phyloP scores from a whole-genome alignment of 1,140 invertebrate genomes.

The Drosophila kohkoa region DNA sequence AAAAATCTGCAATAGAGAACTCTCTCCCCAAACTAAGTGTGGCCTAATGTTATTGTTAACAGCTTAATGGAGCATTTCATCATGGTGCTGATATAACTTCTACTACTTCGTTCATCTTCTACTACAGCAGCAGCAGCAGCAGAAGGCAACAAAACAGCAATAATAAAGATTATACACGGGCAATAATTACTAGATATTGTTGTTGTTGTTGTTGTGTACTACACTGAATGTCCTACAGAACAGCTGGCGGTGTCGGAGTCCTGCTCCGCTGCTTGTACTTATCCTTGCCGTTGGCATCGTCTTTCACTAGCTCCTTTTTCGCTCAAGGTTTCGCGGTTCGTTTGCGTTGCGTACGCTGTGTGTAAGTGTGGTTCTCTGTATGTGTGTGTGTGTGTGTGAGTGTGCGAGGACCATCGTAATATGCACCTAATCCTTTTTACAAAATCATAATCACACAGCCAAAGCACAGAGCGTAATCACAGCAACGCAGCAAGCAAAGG shows the following conservation, averaged over 20 bases:
- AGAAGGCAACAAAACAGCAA: slow-evolving; percentile 55
- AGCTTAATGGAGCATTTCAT: slow-evolving; percentile 79
- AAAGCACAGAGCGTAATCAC: slow-evolving; percentile 74
- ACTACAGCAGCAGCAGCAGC: background rate
- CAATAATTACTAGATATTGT: slow-evolving; percentile 74
- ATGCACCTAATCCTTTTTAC: slow-evolving; percentile 82
- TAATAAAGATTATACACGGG: slow-evolving; percentile 81
- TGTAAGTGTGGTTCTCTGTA: slow-evolving; percentile 6
- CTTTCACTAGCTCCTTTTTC: slow-evolving; percentile 46
- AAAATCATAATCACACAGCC: slow-evolving; percentile 74
- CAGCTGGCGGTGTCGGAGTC: slow-evolving; percentile 43
- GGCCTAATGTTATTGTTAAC: slow-evolving; percentile 76
- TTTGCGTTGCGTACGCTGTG: slow-evolving; percentile 55
- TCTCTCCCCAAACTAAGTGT: slow-evolving; percentile 31
- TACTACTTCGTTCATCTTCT: slow-evolving; percentile 25
- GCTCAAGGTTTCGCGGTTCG: slow-evolving; percentile 74
- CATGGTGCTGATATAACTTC: slow-evolving; percentile 48
- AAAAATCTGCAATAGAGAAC: slow-evolving; percentile 27
- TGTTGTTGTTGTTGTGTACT: slow-evolving; percentile 37
- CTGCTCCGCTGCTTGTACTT: slow-evolving; percentile 26
- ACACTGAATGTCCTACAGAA: slow-evolving; percentile 31
- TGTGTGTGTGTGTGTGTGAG: slow-evolving; percentile 20
- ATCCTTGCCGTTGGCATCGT: slow-evolving; percentile 43
- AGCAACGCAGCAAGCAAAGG: slow-evolving; percentile 53
- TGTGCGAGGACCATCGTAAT: slow-evolving; percentile 57